phyloP scores from a whole-genome alignment of 2,888 invertebrate genomes.

The Anthoptus insignis region DNA sequence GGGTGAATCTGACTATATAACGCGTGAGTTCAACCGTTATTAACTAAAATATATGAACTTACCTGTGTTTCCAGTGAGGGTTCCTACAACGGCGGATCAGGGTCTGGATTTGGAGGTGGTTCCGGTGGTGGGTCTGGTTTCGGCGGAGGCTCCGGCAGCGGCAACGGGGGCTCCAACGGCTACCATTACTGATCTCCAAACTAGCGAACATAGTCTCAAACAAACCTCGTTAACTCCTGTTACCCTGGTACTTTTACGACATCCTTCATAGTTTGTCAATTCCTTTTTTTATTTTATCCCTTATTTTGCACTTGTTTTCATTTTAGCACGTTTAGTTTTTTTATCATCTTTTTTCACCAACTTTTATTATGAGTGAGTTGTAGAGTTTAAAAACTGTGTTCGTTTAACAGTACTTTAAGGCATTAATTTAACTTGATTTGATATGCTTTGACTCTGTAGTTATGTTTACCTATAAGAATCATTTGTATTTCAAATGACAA shows the following conservation, averaged over 20 bases:
- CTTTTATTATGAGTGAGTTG: neutral
- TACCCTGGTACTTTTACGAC: neutral
- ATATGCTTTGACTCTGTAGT: slow-evolving; percentile 18
- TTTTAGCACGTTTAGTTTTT: slow-evolving; percentile 13
- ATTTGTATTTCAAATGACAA: slow-evolving; percentile 14
- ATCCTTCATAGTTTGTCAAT: neutral
- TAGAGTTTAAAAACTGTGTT: slow-evolving; percentile 1
- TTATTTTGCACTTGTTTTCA: slow-evolving; percentile 29
- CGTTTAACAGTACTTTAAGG: slow-evolving; percentile 19
- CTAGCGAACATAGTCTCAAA: slow-evolving; percentile 15
- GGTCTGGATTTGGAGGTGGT: slow-evolving; percentile 53
- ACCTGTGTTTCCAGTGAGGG: slow-evolving; percentile 67
- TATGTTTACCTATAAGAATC: slow-evolving; percentile 15
- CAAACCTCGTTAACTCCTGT: slow-evolving; percentile 3
- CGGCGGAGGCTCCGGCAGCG: slow-evolving; percentile 48
- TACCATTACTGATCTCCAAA: slow-evolving; percentile 78
- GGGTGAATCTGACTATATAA: too few relatives aligned
- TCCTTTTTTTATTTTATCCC: neutral
- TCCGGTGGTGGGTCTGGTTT: slow-evolving; percentile 52
- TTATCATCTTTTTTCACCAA: neutral
- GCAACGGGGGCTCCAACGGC: slow-evolving; percentile 59
- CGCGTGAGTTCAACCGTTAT: too few relatives aligned
- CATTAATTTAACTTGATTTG: slow-evolving; percentile 15
- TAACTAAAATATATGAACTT: too few relatives aligned
- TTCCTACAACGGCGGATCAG: slow-evolving; percentile 68